Evolutionary conservation across 2,888 invertebrate species (phyloP).

Genomic region (Sphaerophoria rueppellii): DNA sequence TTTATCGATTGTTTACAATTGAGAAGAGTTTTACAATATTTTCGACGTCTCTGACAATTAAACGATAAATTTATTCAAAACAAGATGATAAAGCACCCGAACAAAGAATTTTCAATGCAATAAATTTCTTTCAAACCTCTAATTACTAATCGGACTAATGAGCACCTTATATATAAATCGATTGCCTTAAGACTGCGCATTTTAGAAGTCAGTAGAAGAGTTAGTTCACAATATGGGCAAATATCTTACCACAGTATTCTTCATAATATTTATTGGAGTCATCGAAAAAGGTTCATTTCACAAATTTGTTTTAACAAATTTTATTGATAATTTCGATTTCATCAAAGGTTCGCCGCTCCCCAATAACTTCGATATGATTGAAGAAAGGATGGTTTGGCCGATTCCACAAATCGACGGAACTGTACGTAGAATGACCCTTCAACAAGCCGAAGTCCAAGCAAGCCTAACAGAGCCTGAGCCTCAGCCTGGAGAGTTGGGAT

Average conservation of each 20-base stretch:
- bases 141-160: no score
- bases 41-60: no score
- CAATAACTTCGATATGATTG: not conserved
- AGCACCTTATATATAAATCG: not conserved
- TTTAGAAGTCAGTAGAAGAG: not conserved
- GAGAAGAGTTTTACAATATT: no score
- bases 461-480: conserved; percentile 9
- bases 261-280: not conserved
- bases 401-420: conserved; percentile 47
- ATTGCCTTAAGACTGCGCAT: not conserved
- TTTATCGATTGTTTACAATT: no score
- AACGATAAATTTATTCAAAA: no score
- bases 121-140: no score
- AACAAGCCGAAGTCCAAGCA: conserved; percentile 30
- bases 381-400: conserved; percentile 29
- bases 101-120: no score
- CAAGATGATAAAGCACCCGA: no score
- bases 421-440: conserved; percentile 43
- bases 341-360: conserved; percentile 23
- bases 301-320: no score
- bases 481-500: not conserved
- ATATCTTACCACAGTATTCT: not conserved
- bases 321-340: not conserved
- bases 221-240: conserved; percentile 11
- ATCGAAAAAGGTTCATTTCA: conserved; percentile 11